These are phyloP conservation scores for Leucoraja ocellata DNA, from an alignment of 2,797 vertebrate genomes.

Conservation along the genomic window DNA sequence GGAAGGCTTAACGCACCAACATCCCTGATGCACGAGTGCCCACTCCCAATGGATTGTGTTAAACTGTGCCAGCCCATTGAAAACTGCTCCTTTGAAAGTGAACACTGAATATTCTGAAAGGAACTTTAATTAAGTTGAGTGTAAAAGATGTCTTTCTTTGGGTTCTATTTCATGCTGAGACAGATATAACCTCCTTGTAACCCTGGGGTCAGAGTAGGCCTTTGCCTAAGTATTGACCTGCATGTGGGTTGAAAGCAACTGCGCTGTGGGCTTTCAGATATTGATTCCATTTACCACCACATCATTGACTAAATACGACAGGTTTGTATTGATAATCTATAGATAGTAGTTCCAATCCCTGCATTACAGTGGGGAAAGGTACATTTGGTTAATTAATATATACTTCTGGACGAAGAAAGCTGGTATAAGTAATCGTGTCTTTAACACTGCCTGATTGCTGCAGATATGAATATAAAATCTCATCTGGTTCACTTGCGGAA, in stretches of 20 bases:
- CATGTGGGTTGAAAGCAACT: not conserved
- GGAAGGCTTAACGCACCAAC: not conserved
- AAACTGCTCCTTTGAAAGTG: not conserved
- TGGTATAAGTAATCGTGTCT: no score
- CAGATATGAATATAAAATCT: no score
- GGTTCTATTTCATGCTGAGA: not conserved
- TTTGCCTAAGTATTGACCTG: not conserved
- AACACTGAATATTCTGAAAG: no score
- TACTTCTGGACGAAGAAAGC: no score
- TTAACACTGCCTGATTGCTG: no score
- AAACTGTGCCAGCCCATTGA: not conserved
- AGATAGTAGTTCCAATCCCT: no score
- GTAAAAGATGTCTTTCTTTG: not conserved
- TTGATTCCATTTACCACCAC: not conserved
- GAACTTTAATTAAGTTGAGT: no score
- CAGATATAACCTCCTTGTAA: not conserved
- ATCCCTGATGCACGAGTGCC: not conserved
- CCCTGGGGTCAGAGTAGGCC: not conserved
- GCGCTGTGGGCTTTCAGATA: not conserved
- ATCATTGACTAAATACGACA: not conserved
- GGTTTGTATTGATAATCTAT: no score
- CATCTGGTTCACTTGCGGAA: no score
- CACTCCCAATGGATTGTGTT: not conserved
- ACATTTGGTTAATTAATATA: no score
- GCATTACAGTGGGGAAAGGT: no score